phyloP scores from a whole-genome alignment of 2,888 invertebrate species.

The Campoletis raptor region DNA sequence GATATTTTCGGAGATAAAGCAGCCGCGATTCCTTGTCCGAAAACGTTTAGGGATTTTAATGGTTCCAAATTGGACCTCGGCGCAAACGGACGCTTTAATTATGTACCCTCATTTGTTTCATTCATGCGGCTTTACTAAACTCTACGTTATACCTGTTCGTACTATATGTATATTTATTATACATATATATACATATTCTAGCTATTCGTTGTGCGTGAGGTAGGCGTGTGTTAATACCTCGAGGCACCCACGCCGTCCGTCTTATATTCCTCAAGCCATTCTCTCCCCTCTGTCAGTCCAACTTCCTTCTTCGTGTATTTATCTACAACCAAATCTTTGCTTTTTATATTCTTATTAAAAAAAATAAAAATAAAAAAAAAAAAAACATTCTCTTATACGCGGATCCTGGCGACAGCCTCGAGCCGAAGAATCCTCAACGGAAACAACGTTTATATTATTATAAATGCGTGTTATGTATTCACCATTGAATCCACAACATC shows the following conservation, averaged over 20 bases:
- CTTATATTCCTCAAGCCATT: constrained; percentile 46
- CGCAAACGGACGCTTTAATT: constrained; percentile 80
- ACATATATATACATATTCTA: constrained; percentile 38
- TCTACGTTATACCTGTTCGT: constrained; percentile 59
- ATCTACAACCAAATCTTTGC: constrained; percentile 51
- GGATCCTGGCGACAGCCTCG: constrained; percentile 40
- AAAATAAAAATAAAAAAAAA: neutral
- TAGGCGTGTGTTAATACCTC: constrained; percentile 63
- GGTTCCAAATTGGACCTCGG: constrained; percentile 79
- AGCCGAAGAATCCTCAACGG: constrained; percentile 54
- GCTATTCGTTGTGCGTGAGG: constrained; percentile 47
- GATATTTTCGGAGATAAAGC: constrained; percentile 78
- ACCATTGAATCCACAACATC: constrained; percentile 11
- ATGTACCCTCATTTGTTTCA: constrained; percentile 82
- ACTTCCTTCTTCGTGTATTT: constrained; percentile 54
- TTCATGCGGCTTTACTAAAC: constrained; percentile 74
- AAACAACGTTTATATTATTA: constrained; percentile 58
- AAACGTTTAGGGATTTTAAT: constrained; percentile 82
- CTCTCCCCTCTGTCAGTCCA: neutral
- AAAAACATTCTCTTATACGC: neutral
- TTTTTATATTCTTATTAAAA: constrained; percentile 39
- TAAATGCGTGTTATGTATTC: constrained; percentile 36
- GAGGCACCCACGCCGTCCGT: constrained; percentile 65
- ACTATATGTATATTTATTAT: constrained; percentile 38
- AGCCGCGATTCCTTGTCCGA: constrained; percentile 70